phyloP scores from a whole-genome alignment of 2,113 vertebrate species.

The Ivindomyrus marchei region DNA sequence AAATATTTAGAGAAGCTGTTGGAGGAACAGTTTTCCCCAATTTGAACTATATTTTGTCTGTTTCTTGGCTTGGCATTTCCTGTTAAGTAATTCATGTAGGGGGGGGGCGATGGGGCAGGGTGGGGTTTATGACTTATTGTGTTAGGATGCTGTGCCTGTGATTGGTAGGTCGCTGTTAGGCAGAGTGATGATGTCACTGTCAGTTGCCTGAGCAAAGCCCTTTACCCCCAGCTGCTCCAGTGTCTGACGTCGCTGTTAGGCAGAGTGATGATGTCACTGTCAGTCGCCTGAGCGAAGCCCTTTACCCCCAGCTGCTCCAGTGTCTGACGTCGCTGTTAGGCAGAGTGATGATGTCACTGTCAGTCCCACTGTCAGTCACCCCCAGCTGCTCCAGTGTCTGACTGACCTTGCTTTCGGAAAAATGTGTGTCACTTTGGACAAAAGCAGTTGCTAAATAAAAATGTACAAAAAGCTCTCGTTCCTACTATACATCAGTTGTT shows the following conservation, averaged over 20 bases:
- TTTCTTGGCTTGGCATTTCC: neutral
- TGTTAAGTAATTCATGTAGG: neutral
- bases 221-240: neutral
- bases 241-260: too few relatives aligned
- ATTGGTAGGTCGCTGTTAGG: neutral
- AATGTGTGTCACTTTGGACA: neutral
- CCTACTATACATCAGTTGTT: neutral
- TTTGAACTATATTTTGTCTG: neutral
- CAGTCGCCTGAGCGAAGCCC: too few relatives aligned
- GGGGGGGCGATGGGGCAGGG: too few relatives aligned
- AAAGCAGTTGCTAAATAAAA: neutral
- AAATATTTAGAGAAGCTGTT: neutral
- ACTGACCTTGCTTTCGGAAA: neutral
- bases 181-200: neutral
- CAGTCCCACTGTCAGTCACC: too few relatives aligned
- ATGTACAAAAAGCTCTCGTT: neutral
- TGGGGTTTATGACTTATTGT: neutral
- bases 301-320: neutral
- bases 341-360: too few relatives aligned
- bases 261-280: neutral
- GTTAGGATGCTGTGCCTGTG: neutral
- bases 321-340: too few relatives aligned
- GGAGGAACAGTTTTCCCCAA: neutral
- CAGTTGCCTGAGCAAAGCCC: too few relatives aligned
- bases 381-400: neutral